Evolutionary conservation across 2,888 invertebrate species (phyloP).

Genomic region (Eupithecia abbreviata): DNA sequence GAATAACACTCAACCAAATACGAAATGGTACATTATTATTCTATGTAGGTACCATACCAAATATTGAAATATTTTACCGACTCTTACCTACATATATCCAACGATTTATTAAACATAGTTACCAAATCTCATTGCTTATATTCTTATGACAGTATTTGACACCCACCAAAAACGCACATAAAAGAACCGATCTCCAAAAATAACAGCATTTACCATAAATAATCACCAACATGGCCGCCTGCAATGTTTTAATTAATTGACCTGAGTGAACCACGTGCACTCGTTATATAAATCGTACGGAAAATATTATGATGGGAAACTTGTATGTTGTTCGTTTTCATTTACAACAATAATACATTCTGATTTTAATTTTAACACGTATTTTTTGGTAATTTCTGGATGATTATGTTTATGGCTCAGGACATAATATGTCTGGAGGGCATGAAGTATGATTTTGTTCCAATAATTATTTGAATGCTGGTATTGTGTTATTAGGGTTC

Average conservation of each 20-base stretch:
- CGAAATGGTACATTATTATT: not conserved
- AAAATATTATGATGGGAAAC: constrained; percentile 23
- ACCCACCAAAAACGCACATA: not conserved
- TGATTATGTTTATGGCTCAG: not conserved
- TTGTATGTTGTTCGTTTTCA: not conserved
- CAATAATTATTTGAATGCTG: not conserved
- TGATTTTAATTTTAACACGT: not conserved
- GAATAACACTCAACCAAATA: not conserved
- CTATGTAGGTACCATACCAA: too few relatives aligned
- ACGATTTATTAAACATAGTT: too few relatives aligned
- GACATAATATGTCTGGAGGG: not conserved
- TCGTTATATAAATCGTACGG: constrained; percentile 26
- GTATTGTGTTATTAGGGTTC: not conserved
- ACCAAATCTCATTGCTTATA: too few relatives aligned
- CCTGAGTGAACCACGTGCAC: constrained; percentile 25
- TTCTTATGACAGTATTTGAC: not conserved
- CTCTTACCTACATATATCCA: too few relatives aligned
- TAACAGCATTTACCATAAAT: constrained; percentile 24
- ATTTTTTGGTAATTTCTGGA: not conserved
- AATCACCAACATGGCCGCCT: constrained; percentile 25
- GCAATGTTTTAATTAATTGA: constrained; percentile 34
- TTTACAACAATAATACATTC: not conserved
- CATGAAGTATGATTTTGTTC: not conserved
- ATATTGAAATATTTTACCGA: too few relatives aligned
- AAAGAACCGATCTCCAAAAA: constrained; percentile 10